Conservation (phyloP, 2,113 vertebrate genomes). For the Anseranas semipalmata region DNA sequence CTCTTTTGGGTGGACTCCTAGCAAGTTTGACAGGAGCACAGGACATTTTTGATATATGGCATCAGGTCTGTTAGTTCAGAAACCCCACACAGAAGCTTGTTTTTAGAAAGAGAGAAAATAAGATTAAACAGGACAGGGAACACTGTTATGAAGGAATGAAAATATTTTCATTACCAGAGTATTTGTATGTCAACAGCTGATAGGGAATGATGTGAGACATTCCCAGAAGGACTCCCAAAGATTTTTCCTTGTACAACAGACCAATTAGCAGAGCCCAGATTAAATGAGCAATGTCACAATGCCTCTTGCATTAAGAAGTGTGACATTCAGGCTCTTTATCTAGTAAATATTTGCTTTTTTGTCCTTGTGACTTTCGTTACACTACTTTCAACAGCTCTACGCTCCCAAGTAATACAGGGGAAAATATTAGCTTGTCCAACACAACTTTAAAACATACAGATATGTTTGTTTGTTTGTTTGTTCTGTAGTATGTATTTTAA, state of each 20-base stretch:
- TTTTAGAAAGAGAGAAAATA: slow-evolving; percentile 81
- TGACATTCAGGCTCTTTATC: slow-evolving; percentile 18
- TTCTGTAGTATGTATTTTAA: neutral
- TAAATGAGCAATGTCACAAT: slow-evolving; percentile 52
- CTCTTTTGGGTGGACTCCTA: slow-evolving; percentile 19
- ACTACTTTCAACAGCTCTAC: neutral
- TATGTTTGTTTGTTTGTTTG: no score
- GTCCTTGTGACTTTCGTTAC: neutral
- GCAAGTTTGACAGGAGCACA: neutral
- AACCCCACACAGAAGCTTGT: slow-evolving; percentile 86
- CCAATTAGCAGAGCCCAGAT: slow-evolving; percentile 58
- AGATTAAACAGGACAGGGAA: slow-evolving; percentile 82
- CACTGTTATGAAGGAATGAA: slow-evolving; percentile 85
- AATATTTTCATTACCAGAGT: slow-evolving; percentile 91
- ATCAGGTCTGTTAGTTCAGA: neutral
- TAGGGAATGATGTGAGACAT: slow-evolving; percentile 77
- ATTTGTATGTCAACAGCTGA: slow-evolving; percentile 90
- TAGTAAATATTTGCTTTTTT: slow-evolving; percentile 30
- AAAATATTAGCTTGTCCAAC: neutral
- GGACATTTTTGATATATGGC: slow-evolving; percentile 7
- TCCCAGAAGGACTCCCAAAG: slow-evolving; percentile 79
- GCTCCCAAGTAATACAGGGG: neutral
- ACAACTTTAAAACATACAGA: neutral
- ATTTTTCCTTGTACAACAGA: slow-evolving; percentile 40
- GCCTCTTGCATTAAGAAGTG: slow-evolving; percentile 23